Conservation (phyloP, 1,140 invertebrate species). For the Bradynema listronoti region DNA sequence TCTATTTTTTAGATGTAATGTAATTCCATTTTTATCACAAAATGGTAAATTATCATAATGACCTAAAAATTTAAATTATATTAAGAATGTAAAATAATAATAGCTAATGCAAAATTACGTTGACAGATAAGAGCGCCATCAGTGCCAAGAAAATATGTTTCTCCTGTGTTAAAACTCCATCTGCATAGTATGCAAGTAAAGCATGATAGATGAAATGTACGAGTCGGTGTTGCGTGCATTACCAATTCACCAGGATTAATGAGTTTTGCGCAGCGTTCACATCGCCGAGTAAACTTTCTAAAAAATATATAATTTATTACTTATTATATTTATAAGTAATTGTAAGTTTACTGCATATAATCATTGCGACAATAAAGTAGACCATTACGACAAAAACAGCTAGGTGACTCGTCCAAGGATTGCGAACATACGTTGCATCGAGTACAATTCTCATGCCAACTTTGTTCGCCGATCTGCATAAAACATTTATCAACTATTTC, state of each 20-base stretch:
- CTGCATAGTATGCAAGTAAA: constrained; percentile 25
- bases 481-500: constrained; percentile 25
- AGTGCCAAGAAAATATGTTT: constrained; percentile 17
- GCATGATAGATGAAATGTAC: constrained; percentile 18
- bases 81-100: neutral
- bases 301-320: constrained; percentile 6
- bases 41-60: neutral
- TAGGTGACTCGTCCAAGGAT: constrained; percentile 14
- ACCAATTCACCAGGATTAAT: constrained; percentile 28
- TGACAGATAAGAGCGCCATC: constrained; percentile 26
- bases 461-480: constrained; percentile 23
- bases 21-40: neutral
- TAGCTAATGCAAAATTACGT: constrained; percentile 15
- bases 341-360: constrained; percentile 29
- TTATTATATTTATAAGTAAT: neutral
- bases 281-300: constrained; percentile 19
- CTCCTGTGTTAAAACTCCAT: constrained; percentile 15
- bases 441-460: constrained; percentile 29
- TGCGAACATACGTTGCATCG: constrained; percentile 20
- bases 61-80: neutral
- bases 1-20: too few relatives aligned
- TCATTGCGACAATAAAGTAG: constrained; percentile 22
- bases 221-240: constrained; percentile 10
- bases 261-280: constrained; percentile 15
- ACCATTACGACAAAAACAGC: constrained; percentile 21